Conservation (phyloP, 2,797 vertebrate genomes). For the Thripadectes ignobilis region DNA sequence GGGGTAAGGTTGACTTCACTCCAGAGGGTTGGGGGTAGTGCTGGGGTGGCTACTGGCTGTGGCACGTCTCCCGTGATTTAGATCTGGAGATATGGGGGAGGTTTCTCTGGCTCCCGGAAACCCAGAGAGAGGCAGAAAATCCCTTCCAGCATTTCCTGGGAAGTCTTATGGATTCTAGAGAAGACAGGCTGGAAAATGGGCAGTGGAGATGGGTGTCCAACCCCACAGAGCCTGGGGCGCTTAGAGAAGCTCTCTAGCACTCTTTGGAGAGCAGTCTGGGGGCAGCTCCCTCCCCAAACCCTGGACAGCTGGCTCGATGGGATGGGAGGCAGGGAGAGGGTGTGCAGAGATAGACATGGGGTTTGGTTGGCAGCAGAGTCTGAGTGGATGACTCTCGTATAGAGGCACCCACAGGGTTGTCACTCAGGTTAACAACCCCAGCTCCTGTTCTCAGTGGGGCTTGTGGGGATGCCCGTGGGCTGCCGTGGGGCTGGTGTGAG, state of each 20-base stretch:
- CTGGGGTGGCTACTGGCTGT: conserved; percentile 34
- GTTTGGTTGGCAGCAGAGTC: not conserved
- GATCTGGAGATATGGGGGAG: not conserved
- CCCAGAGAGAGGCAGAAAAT: not conserved
- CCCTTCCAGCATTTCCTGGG: conserved; percentile 20
- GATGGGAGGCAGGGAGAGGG: not conserved
- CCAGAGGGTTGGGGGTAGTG: not conserved
- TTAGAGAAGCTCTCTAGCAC: not conserved
- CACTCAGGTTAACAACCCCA: not conserved
- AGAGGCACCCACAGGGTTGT: not conserved
- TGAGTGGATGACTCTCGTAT: not conserved
- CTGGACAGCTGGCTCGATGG: accelerated
- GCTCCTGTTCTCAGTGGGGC: not conserved
- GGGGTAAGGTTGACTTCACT: not conserved
- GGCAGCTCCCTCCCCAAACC: accelerated
- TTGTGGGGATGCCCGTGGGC: not conserved
- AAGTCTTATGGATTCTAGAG: not conserved
- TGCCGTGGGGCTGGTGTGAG: not conserved
- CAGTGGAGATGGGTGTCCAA: not conserved
- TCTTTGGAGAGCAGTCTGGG: not conserved
- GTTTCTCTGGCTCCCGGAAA: not conserved
- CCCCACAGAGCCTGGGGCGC: not conserved
- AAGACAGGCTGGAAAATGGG: not conserved
- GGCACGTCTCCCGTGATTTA: not conserved
- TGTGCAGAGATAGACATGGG: not conserved